These are phyloP conservation scores for Gibbula magus DNA, from an alignment of 2,888 invertebrate genomes.

Conservation along the genomic window DNA sequence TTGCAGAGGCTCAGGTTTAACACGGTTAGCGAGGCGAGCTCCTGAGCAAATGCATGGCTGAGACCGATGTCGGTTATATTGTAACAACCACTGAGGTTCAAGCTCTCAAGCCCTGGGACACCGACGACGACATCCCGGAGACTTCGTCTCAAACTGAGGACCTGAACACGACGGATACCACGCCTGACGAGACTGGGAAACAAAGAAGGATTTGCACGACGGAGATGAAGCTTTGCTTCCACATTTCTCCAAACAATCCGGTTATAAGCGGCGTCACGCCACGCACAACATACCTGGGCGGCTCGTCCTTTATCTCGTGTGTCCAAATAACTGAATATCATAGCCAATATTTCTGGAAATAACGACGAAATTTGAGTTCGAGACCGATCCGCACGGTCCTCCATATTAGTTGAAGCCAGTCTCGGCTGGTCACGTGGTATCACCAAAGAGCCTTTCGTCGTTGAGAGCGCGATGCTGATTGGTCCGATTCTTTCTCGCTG, in stretches of 20 bases:
- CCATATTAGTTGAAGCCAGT: conserved; percentile 50
- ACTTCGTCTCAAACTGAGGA: conserved; percentile 88
- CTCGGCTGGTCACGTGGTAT: conserved; percentile 33
- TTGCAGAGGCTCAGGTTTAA: conserved; percentile 94
- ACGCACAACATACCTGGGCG: conserved; percentile 87
- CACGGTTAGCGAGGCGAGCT: conserved; percentile 85
- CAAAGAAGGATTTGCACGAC: conserved; percentile 86
- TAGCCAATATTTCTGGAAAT: conserved; percentile 93
- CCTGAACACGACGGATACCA: conserved; percentile 91
- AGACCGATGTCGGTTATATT: conserved; percentile 92
- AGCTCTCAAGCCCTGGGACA: conserved; percentile 88
- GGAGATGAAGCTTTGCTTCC: conserved; percentile 91
- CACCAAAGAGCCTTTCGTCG: conserved; percentile 7
- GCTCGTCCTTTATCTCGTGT: conserved; percentile 92
- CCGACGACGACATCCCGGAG: conserved; percentile 90
- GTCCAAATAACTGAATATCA: conserved; percentile 92
- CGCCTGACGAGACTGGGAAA: conserved; percentile 90
- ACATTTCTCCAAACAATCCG: conserved; percentile 95
- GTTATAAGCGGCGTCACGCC: conserved; percentile 94
- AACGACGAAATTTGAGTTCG: conserved; percentile 84
- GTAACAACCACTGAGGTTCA: conserved; percentile 94
- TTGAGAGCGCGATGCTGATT: conserved; percentile 25
- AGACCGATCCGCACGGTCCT: conserved; percentile 37
- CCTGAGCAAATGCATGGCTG: conserved; percentile 85
- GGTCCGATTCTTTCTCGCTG: conserved; percentile 1